These are phyloP conservation scores for Aspidiotus rigidus DNA, from an alignment of 2,888 invertebrate genomes.

Conservation along the genomic window DNA sequence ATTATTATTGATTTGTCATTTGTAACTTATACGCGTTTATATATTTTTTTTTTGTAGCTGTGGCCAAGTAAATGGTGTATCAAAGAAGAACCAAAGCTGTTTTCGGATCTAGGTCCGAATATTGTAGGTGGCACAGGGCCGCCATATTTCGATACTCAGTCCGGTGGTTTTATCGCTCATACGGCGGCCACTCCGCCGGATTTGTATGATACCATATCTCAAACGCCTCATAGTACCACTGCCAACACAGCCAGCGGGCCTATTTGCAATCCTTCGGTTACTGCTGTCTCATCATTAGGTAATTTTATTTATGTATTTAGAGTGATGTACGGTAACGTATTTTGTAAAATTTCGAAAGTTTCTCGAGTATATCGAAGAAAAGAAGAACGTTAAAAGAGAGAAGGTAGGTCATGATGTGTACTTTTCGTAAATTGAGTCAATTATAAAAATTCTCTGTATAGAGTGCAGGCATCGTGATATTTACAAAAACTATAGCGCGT, in stretches of 20 bases:
- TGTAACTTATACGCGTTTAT: no score
- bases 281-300: conserved; percentile 19
- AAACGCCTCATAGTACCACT: conserved; percentile 51
- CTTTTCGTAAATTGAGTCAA: no score
- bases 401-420: no score
- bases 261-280: conserved; percentile 36
- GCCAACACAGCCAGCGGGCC: conserved; percentile 40
- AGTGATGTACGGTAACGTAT: no score
- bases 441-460: no score
- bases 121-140: conserved; percentile 44
- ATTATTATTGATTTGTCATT: no score
- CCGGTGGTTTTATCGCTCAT: conserved; percentile 36
- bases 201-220: conserved; percentile 63
- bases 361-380: no score
- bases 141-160: conserved; percentile 41
- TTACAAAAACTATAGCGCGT: no score
- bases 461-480: no score
- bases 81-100: conserved; percentile 79
- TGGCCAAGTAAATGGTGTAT: conserved; percentile 85
- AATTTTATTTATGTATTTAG: background rate
- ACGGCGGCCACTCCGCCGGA: conserved; percentile 47
- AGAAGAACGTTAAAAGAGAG: no score
- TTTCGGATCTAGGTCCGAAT: conserved; percentile 66
- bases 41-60: conserved; percentile 47
- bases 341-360: no score